Base-by-base conservation (phyloP, 2,888 invertebrate species). In the Thera obeliscata region DNA sequence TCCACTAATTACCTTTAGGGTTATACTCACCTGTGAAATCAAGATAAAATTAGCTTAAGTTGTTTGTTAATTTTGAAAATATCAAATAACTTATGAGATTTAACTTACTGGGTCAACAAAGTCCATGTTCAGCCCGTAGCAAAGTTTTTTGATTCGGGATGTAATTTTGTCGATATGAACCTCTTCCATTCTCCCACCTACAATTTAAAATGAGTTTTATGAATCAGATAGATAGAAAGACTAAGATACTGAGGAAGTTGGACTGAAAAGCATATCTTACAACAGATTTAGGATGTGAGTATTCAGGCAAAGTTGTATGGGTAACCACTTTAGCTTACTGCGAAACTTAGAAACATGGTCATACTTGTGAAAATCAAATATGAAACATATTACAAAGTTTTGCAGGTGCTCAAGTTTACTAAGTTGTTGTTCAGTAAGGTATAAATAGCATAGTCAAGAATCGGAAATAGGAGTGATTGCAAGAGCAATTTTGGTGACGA, bases 91-190 rank as follows among this genome's bases (percentile, higher is more conserved):
- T 50, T 50, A 46, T 33, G 0, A 64, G 9, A 52, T 61, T 33
- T 35, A 38, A 94, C 96, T 95, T 95, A 98, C 98, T 43, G 99
- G 99, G 87, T 99, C 99, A 36, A 99, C 96, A 94, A 97, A 99
- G 74, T 99, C 98, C 96, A 97, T 97, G 86, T 99, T 98, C 61
- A 99, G 94, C 35, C 98, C 98, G 94, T 99, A 99, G 84, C 99
- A 99, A 66, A 99, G 94, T 85, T 99, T 99, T 81, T 97, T 96
- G 59, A 99, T 98, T 80, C 99, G 95, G 0, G 98, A 98, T 0
- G 99, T 99, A 70, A 99, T 99, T 94, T 99, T 99, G 89, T 99
- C 99, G 85, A 99, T 97, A 89, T 98, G 98, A 1, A 99, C 97
- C 77, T 96, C 96, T 87, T 99, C 99, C 83, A 96, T 95, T 63